These are phyloP conservation scores for Triplophysa siluroides DNA, from an alignment of 2,113 vertebrate species.

Conservation along the genomic window DNA sequence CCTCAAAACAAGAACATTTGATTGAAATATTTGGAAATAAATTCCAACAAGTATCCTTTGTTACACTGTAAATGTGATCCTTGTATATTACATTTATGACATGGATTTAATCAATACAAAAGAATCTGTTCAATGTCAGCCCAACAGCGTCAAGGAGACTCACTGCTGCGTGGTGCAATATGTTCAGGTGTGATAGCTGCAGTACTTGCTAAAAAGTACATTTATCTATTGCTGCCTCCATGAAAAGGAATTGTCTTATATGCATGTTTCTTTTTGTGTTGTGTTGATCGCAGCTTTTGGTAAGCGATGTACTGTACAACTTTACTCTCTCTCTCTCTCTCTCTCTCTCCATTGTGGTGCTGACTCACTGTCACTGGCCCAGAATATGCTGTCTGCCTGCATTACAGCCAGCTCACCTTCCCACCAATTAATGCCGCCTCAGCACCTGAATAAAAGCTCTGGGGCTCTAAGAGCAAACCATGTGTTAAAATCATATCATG, in stretches of 20 bases:
- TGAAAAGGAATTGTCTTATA: constrained; percentile 16
- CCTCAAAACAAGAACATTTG: too few species aligned
- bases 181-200: constrained; percentile 11
- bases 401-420: constrained; percentile 72
- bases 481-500: constrained; percentile 1
- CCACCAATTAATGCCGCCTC: constrained; percentile 63
- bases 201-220: background rate
- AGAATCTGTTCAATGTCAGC: constrained; percentile 39
- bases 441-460: constrained; percentile 57
- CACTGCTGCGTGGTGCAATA: constrained; percentile 12
- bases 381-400: constrained; percentile 71
- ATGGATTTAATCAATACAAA: background rate
- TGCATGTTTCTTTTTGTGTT: constrained; percentile 24
- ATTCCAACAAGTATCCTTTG: too few species aligned
- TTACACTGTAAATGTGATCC: too few species aligned
- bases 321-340: constrained; percentile 46
- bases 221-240: background rate
- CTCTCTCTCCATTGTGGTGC: constrained; percentile 61
- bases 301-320: background rate
- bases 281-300: constrained; percentile 18
- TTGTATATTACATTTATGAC: background rate
- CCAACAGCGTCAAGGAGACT: constrained; percentile 3
- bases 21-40: too few species aligned
- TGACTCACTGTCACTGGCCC: constrained; percentile 75
- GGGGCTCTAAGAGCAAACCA: background rate